Conservation (phyloP, 2,797 vertebrate species). For the Holocentrus rufus region DNA sequence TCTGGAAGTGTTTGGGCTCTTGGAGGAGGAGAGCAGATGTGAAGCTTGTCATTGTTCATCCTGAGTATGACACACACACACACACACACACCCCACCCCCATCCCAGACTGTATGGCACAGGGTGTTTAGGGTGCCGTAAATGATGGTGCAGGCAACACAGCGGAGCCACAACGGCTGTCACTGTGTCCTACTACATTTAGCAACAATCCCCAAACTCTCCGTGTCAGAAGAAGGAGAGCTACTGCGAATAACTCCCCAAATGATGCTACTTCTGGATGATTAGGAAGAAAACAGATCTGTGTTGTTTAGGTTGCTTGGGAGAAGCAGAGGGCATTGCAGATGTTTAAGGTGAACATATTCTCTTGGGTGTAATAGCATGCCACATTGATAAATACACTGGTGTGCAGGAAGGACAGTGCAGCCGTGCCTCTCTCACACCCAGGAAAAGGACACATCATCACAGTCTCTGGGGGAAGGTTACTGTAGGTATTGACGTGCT, state of each 20-base stretch:
- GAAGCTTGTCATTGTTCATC: slow-evolving; percentile 58
- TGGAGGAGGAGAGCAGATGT: slow-evolving; percentile 56
- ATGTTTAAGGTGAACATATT: slow-evolving; percentile 45
- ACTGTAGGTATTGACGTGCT: slow-evolving; percentile 26
- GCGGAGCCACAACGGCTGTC: slow-evolving; percentile 60
- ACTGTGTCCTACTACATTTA: slow-evolving; percentile 47
- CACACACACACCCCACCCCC: slow-evolving; percentile 18
- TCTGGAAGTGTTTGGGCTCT: slow-evolving; percentile 17
- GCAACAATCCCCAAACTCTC: slow-evolving; percentile 40
- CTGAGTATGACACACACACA: slow-evolving; percentile 35
- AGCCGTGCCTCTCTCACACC: slow-evolving; percentile 11
- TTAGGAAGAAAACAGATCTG: background rate
- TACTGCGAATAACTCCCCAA: slow-evolving; percentile 15
- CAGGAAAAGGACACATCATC: slow-evolving; percentile 37
- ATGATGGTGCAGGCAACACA: slow-evolving; percentile 63
- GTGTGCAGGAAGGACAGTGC: slow-evolving; percentile 26
- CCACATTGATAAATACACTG: slow-evolving; percentile 49
- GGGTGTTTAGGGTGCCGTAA: slow-evolving; percentile 58
- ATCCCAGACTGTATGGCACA: slow-evolving; percentile 59
- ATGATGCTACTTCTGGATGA: background rate
- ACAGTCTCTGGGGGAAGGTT: slow-evolving; percentile 32
- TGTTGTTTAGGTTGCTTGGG: slow-evolving; percentile 26
- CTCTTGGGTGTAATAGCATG: slow-evolving; percentile 21
- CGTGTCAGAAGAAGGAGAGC: slow-evolving; percentile 20
- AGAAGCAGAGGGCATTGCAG: slow-evolving; percentile 41